A percentile compares a stretch with the other conserved stretches of the same genome.
Evolutionary conservation across 2,113 vertebrate species (phyloP).

Genomic region (Hypomesus transpacificus): DNA sequence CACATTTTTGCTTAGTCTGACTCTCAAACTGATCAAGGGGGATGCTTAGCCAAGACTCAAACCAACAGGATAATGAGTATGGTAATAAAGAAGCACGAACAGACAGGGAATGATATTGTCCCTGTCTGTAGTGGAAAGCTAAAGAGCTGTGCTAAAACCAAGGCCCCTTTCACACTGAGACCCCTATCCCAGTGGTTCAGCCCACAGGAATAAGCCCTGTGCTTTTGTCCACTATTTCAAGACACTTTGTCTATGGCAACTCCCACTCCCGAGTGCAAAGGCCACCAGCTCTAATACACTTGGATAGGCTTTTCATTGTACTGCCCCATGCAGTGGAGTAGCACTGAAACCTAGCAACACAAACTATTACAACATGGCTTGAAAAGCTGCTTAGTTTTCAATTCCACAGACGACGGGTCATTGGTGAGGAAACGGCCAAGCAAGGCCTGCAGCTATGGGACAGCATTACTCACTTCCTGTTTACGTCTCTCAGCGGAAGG

Average conservation of each 20-base stretch:
- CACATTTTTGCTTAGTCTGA: too few relatives aligned
- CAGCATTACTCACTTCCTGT: constrained; percentile 43
- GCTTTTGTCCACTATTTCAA: not conserved
- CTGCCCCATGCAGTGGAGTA: not conserved
- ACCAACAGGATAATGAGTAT: too few relatives aligned
- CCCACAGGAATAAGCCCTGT: not conserved
- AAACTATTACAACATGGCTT: not conserved
- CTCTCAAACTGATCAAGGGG: too few relatives aligned
- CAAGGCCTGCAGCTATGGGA: not conserved
- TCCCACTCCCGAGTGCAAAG: not conserved
- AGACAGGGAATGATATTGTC: too few relatives aligned
- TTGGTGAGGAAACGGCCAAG: not conserved
- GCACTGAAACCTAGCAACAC: not conserved
- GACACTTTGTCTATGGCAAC: not conserved
- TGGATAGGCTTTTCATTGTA: not conserved
- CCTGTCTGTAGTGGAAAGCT: too few relatives aligned
- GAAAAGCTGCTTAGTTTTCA: not conserved
- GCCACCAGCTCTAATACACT: not conserved
- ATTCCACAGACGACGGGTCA: not conserved
- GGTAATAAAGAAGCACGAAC: too few relatives aligned
- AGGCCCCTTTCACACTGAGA: not conserved
- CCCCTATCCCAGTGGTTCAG: not conserved
- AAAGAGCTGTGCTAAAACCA: too few relatives aligned
- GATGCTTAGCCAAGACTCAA: too few relatives aligned
- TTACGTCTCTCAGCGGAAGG: constrained; percentile 10